Evolutionary conservation across 2,797 vertebrate species (phyloP).

Genomic region (Anabacerthia variegaticeps): DNA sequence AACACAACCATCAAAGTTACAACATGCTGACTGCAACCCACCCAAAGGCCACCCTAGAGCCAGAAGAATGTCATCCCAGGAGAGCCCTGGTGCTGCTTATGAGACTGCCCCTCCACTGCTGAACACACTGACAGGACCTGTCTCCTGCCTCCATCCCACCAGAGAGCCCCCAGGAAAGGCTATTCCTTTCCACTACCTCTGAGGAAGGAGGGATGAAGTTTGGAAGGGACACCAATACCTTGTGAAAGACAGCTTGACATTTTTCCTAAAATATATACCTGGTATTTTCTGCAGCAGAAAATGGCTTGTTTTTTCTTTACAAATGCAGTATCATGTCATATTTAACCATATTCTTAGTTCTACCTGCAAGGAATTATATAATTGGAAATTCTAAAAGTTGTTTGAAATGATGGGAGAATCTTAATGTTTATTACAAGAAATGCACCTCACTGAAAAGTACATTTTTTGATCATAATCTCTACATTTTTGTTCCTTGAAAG

Average conservation of each 20-base stretch:
- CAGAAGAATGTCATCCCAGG: not conserved
- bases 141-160: not conserved
- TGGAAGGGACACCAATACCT: not conserved
- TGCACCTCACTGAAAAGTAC: conserved; percentile 43
- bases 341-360: conserved; percentile 21
- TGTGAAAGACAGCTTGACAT: not conserved
- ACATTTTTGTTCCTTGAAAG: conserved; percentile 66
- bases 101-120: not conserved
- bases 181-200: not conserved
- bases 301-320: conserved; percentile 42
- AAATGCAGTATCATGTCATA: conserved; percentile 51
- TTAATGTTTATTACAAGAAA: conserved; percentile 72
- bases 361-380: conserved; percentile 56
- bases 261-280: not conserved
- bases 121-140: not conserved
- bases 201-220: not conserved
- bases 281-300: conserved; percentile 21
- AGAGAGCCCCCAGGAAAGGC: not conserved
- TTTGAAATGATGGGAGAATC: conserved; percentile 55
- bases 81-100: fast-evolving
- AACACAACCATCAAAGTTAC: not conserved
- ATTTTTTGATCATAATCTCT: conserved; percentile 48
- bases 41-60: not conserved
- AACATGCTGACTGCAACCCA: not conserved
- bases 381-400: conserved; percentile 70